phyloP scores from a whole-genome alignment of 2,113 vertebrate genomes.

The Bujurquina vittata region DNA sequence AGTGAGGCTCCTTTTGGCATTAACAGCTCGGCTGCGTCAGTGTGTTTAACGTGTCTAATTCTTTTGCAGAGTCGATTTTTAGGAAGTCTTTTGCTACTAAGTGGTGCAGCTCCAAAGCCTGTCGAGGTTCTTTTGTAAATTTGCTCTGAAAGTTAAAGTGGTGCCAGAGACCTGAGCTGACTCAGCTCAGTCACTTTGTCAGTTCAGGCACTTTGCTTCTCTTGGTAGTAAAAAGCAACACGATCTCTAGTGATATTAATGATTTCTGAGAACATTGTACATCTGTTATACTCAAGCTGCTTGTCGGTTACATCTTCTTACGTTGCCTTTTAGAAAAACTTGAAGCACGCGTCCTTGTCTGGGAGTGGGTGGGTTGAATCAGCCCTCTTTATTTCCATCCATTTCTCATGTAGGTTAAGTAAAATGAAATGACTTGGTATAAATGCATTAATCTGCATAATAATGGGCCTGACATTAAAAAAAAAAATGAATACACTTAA shows the following conservation, averaged over 20 bases:
- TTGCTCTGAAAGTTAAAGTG: conserved; percentile 10
- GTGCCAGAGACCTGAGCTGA: conserved; percentile 14
- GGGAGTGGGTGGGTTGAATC: background rate
- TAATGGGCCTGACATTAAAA: background rate
- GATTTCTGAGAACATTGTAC: background rate
- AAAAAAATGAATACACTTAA: background rate
- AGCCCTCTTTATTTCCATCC: background rate
- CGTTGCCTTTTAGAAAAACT: background rate
- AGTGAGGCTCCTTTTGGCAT: background rate
- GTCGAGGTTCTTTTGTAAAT: conserved; percentile 5
- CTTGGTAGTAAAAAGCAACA: background rate
- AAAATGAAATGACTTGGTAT: background rate
- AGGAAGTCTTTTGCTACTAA: background rate
- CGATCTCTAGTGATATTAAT: background rate
- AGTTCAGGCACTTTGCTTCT: conserved; percentile 14
- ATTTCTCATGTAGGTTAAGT: background rate
- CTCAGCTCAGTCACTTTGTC: conserved; percentile 20
- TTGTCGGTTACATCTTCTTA: background rate
- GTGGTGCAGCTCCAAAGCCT: background rate
- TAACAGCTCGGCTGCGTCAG: background rate
- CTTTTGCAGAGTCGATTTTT: background rate
- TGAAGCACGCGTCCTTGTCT: background rate
- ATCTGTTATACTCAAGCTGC: background rate
- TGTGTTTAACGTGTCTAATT: background rate
- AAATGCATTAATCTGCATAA: background rate